Conservation (phyloP, 2,797 vertebrate species). For the Botia almorhae region DNA sequence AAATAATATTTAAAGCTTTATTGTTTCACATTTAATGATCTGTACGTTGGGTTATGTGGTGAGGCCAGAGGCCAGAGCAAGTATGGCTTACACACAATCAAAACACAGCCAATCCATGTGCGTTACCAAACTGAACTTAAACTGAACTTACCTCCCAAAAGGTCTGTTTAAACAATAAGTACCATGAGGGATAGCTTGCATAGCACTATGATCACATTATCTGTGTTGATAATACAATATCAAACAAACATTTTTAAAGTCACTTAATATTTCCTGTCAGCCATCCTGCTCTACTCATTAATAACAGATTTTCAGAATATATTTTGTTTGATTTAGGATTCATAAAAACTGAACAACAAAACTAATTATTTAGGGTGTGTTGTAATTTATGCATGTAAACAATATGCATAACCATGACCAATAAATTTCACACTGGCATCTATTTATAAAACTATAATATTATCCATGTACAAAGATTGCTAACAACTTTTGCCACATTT, state of each 20-base stretch:
- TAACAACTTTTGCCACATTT: background rate
- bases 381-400: constrained; percentile 29
- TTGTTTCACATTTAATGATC: background rate
- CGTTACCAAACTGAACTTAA: too few relatives aligned
- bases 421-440: constrained; percentile 7
- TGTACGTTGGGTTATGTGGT: background rate
- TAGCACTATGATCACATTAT: background rate
- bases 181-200: background rate
- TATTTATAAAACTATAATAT: constrained; percentile 17
- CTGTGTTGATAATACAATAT: background rate
- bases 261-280: background rate
- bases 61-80: too few relatives aligned
- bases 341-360: background rate
- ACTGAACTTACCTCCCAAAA: too few relatives aligned
- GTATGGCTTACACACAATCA: too few relatives aligned
- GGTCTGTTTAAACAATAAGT: too few relatives aligned
- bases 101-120: too few relatives aligned
- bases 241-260: background rate
- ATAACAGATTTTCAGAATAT: background rate
- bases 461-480: background rate
- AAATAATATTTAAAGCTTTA: background rate
- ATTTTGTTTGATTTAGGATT: background rate
- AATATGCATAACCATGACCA: background rate
- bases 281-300: background rate
- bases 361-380: constrained; percentile 16